Base-by-base conservation (phyloP, 2,113 vertebrate species). In the Motacilla tschutschensis region DNA sequence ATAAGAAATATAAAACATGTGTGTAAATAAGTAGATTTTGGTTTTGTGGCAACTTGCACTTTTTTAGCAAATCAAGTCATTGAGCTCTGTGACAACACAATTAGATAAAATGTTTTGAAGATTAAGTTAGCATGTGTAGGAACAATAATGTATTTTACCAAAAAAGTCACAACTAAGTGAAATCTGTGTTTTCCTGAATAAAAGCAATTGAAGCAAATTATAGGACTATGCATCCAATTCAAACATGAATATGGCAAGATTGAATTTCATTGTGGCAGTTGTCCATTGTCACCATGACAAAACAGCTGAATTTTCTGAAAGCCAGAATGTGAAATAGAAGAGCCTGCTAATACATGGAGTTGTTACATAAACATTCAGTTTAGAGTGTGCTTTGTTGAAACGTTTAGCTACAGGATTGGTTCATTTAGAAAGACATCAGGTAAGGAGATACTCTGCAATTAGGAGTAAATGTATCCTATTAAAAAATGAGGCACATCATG, bases 251-350 rank as follows among this genome's bases (percentile, higher is more conserved):
- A 35, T 78, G 79, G 63, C 46, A 84, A 55, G 76, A 58, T 26
- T 92, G 59, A 70, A 78, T 93, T 94, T 92, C 29, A 66, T 41
- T 54, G 43, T 87, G 62, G 59, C 38, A 55, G 16, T 38, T 73
- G 58, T 26, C 24, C 19, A 69, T 85, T 94, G 76, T 69, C 9
- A 64, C 60, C n/a, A 54, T 50, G 50, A 76, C 8, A 29, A 91
- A 84, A 62, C 14, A 87, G 58, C 8, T 65, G 26, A 58, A 88
- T 43, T 47, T 85, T 86, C 90, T 83, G 59, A 91, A 94, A 95
- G 31, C 12, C 50, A 63, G 63, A 50, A 35, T 4, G 4, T 57
- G 50, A 89, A 80, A 81, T 17, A 83, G 40, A 88, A 59, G 26
- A 73, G 10, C 44, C 25, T 88, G 51, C 9, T 74, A 69, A 82